phyloP scores from a whole-genome alignment of 2,797 vertebrate species.

The Cynopterus sphinx region DNA sequence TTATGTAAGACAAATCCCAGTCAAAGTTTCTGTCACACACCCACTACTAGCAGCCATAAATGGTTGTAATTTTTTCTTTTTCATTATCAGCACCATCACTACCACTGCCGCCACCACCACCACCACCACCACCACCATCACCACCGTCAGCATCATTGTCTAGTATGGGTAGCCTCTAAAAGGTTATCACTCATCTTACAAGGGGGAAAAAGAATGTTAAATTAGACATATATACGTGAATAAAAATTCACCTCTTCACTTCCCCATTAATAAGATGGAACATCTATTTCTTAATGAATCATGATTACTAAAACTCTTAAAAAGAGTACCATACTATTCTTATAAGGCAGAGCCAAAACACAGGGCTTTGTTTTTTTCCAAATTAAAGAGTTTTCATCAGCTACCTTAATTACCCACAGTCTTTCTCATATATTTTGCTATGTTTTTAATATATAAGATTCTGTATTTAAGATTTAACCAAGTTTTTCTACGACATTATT shows the following conservation, averaged over 20 bases:
- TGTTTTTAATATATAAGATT: background rate
- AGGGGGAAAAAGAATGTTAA: background rate
- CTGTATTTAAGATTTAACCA: background rate
- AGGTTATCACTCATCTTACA: background rate
- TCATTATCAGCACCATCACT: background rate
- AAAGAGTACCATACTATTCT: background rate
- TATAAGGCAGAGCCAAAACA: background rate
- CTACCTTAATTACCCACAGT: background rate
- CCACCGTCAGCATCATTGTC: rapidly evolving
- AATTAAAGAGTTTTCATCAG: background rate
- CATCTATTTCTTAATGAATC: background rate
- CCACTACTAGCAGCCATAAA: background rate
- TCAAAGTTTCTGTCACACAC: background rate
- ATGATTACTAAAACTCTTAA: background rate
- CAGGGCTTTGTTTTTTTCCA: background rate
- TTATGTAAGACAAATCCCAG: background rate
- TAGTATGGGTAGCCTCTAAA: background rate
- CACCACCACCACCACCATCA: background rate
- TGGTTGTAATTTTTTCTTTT: background rate
- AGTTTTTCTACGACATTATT: background rate
- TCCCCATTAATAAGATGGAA: background rate
- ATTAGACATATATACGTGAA: background rate
- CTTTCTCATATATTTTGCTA: background rate
- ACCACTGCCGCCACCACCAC: background rate
- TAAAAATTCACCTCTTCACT: background rate